Conservation (phyloP, 2,888 invertebrate genomes). For the Thyatira batis region DNA sequence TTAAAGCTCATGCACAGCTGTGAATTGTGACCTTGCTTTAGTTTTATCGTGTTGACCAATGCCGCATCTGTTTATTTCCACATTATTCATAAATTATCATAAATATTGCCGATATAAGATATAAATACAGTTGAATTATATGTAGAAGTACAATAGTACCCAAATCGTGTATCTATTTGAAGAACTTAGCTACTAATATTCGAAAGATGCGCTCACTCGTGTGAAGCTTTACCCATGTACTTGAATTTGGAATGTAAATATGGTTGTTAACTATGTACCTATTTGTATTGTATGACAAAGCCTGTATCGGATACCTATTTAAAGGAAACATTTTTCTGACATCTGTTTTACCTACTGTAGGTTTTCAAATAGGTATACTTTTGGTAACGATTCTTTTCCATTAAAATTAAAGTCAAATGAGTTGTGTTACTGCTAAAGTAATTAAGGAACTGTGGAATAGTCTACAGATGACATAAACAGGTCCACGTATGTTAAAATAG, state of each 20-base stretch:
- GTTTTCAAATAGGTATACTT: no score
- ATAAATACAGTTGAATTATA: neutral
- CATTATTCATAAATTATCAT: constrained; percentile 1
- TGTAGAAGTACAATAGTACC: neutral
- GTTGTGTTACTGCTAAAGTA: neutral
- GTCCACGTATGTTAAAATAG: constrained; percentile 15
- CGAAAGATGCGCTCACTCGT: neutral
- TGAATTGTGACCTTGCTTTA: constrained; percentile 13
- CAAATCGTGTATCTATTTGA: no score
- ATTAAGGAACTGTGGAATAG: neutral
- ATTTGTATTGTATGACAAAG: no score
- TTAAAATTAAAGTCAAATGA: neutral
- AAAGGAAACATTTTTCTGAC: no score
- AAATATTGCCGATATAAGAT: neutral
- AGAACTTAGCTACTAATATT: neutral
- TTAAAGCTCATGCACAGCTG: no score
- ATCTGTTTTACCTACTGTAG: no score
- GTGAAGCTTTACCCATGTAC: neutral
- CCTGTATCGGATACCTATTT: no score
- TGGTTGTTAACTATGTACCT: no score
- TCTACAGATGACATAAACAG: constrained; percentile 12
- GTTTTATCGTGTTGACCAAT: constrained; percentile 8
- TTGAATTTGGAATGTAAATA: no score
- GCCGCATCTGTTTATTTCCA: constrained; percentile 10
- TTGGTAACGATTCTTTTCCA: neutral